phyloP scores from a whole-genome alignment of 2,797 vertebrate genomes.

The Manis pentadactyla region DNA sequence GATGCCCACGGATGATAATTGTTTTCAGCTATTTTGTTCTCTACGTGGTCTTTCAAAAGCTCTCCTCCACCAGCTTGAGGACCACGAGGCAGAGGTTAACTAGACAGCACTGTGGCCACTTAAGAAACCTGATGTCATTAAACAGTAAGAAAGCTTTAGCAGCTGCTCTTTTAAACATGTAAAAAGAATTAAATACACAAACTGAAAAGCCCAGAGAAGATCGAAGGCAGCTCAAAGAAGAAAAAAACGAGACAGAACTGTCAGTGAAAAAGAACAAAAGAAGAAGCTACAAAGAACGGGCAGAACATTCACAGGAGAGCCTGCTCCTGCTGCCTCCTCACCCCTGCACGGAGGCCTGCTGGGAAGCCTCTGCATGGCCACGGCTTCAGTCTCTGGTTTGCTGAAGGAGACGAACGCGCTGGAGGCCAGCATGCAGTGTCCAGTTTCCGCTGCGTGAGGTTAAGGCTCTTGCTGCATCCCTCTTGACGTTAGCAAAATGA shows the following conservation, averaged over 20 bases:
- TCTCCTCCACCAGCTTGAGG: neutral
- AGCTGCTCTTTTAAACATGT: constrained; percentile 90
- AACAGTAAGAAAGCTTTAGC: constrained; percentile 89
- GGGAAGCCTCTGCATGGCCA: constrained; percentile 88
- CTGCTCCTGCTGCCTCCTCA: constrained; percentile 85
- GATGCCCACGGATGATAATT: neutral
- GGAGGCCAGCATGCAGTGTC: constrained; percentile 90
- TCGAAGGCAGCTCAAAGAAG: constrained; percentile 91
- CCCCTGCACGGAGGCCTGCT: constrained; percentile 87
- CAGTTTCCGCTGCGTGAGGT: constrained; percentile 92
- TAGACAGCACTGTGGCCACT: neutral
- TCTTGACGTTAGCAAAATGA: constrained; percentile 68
- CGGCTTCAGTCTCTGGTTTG: constrained; percentile 90
- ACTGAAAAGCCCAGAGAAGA: constrained; percentile 91
- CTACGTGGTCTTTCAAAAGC: neutral
- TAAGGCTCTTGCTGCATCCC: constrained; percentile 85
- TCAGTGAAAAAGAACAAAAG: constrained; percentile 91
- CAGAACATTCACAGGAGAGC: constrained; percentile 61
- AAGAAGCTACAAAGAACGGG: constrained; percentile 89
- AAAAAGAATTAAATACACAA: constrained; percentile 91
- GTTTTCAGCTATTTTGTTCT: neutral
- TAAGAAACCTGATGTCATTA: constrained; percentile 84
- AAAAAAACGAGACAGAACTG: constrained; percentile 90
- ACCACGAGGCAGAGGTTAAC: neutral
- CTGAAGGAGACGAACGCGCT: constrained; percentile 89